phyloP scores from a whole-genome alignment of 2,113 vertebrate species.

The Protobothrops flavoviridis region DNA sequence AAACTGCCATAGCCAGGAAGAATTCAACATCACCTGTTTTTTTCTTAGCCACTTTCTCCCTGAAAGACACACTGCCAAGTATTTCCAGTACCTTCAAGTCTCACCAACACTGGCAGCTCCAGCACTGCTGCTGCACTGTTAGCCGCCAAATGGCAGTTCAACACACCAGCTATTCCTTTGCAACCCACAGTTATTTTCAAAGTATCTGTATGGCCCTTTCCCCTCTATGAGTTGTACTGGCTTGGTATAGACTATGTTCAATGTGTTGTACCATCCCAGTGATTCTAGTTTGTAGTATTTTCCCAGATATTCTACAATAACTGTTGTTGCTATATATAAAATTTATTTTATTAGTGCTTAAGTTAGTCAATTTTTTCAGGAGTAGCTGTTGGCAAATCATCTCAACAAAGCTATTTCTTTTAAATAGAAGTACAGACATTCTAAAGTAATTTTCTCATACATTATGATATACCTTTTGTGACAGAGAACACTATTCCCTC shows the following conservation, averaged over 20 bases:
- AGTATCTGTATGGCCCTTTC: not conserved
- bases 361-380: not conserved
- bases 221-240: not conserved
- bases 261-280: not conserved
- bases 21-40: not conserved
- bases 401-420: not conserved
- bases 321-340: conserved; percentile 1
- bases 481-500: conserved; percentile 28
- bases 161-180: not conserved
- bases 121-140: not conserved
- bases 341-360: not conserved
- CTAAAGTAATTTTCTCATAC: not conserved
- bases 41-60: not conserved
- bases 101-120: not conserved
- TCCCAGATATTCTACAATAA: not conserved
- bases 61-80: not conserved
- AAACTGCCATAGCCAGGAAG: not conserved
- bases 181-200: not conserved
- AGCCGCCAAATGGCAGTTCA: not conserved
- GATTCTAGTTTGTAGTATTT: not conserved
- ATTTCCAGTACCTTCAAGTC: not conserved
- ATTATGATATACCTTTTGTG: not conserved
- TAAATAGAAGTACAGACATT: not conserved
- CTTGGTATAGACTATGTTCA: not conserved
- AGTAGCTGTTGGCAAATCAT: not conserved